Evolutionary conservation across 2,113 vertebrate species (phyloP).

Genomic region (Ammodytes marinus): DNA sequence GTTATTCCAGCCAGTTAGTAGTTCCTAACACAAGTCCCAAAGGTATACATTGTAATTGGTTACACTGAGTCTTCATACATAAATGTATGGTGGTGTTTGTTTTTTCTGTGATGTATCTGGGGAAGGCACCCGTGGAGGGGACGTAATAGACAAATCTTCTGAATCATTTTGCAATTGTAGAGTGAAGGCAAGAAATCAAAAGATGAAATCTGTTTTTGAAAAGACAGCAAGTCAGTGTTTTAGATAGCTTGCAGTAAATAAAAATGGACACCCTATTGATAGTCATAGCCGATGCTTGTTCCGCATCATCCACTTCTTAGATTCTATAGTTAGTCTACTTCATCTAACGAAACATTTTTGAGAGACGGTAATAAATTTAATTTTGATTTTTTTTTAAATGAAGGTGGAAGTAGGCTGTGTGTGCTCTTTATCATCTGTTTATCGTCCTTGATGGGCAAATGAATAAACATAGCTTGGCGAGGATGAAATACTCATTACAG

Average conservation of each 20-base stretch:
- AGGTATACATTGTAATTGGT: background rate
- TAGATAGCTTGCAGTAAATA: background rate
- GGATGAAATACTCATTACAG: constrained; percentile 9
- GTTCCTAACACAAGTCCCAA: background rate
- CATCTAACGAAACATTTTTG: background rate
- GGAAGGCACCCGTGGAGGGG: too few species aligned
- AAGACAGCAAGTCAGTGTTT: too few species aligned
- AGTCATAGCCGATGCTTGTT: background rate
- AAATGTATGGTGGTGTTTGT: background rate
- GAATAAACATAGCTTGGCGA: background rate
- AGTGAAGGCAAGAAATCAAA: too few species aligned
- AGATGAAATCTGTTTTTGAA: too few species aligned
- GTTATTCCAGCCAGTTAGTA: too few species aligned
- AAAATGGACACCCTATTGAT: too few species aligned
- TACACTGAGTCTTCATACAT: background rate
- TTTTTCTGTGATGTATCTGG: too few species aligned
- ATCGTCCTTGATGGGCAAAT: background rate
- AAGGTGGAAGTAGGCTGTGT: background rate
- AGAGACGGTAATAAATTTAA: too few species aligned
- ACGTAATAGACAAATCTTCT: too few species aligned
- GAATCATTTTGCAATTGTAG: too few species aligned
- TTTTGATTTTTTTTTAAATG: background rate
- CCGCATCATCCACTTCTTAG: background rate
- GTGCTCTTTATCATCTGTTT: background rate
- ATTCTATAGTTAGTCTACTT: background rate